These are phyloP conservation scores for Phoenicopterus ruber DNA, from an alignment of 2,113 vertebrate genomes.

Conservation along the genomic window DNA sequence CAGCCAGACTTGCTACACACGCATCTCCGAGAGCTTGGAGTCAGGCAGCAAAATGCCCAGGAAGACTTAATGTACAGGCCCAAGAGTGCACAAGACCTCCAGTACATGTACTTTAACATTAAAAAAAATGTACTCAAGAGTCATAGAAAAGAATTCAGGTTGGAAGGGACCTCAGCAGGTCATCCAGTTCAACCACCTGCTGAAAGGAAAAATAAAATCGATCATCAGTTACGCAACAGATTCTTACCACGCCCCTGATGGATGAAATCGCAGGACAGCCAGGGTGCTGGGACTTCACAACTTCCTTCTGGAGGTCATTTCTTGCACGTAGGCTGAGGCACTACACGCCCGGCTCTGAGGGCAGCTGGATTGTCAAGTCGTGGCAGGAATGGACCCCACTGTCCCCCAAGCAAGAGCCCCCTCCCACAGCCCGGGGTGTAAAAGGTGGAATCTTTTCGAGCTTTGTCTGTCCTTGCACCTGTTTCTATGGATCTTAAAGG, in stretches of 20 bases:
- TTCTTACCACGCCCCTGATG: background rate
- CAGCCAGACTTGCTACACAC: background rate
- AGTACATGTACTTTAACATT: background rate
- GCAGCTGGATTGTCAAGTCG: background rate
- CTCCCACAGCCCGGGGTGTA: too few relatives aligned
- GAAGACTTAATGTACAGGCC: background rate
- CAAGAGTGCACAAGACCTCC: background rate
- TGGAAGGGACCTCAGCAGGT: background rate
- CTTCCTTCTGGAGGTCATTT: background rate
- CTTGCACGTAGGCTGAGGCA: background rate
- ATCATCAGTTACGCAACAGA: background rate
- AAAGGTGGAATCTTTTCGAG: background rate
- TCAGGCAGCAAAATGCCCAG: background rate
- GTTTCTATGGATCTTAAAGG: background rate
- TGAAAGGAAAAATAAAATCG: background rate
- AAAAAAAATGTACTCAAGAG: background rate
- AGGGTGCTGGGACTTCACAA: background rate
- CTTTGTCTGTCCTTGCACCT: background rate
- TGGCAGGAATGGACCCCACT: accelerated
- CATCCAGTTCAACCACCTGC: background rate
- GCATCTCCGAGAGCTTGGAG: background rate
- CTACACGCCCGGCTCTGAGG: background rate
- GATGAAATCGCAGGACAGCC: background rate
- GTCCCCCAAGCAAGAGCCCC: background rate
- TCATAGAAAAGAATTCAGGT: background rate